Evolutionary conservation across 2,797 vertebrate species (phyloP).

Genomic region (Micromesistius poutassou): DNA sequence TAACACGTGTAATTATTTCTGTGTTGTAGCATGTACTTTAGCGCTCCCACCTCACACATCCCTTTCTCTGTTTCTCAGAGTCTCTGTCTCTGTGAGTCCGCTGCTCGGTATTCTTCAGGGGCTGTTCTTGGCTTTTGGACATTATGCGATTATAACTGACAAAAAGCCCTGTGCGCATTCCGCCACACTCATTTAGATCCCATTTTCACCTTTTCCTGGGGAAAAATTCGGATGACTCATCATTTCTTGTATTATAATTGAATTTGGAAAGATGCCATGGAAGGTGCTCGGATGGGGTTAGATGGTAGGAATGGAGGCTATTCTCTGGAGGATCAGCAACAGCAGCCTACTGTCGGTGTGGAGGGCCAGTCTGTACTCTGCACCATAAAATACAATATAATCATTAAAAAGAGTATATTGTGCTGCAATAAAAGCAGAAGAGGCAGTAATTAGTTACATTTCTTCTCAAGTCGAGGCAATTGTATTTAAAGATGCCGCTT

Average conservation of each 20-base stretch:
- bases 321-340: not conserved
- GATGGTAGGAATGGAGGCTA: not conserved
- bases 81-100: slow-evolving; percentile 25
- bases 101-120: slow-evolving; percentile 47
- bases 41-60: slow-evolving; percentile 27
- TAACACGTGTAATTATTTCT: too few relatives aligned
- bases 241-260: slow-evolving; percentile 68
- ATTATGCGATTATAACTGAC: slow-evolving; percentile 63
- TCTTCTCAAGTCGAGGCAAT: not conserved
- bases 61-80: slow-evolving; percentile 29
- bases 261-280: slow-evolving; percentile 49
- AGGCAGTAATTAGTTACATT: not conserved
- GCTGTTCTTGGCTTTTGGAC: slow-evolving; percentile 59
- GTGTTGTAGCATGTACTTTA: slow-evolving; percentile 14
- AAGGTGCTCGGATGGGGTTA: slow-evolving; percentile 37
- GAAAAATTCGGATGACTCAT: slow-evolving; percentile 66
- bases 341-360: not conserved
- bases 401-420: not conserved
- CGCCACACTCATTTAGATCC: slow-evolving; percentile 71
- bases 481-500: not conserved
- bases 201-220: slow-evolving; percentile 59
- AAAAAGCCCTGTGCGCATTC: slow-evolving; percentile 67
- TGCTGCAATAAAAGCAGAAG: not conserved
- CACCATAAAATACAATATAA: not conserved
- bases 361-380: not conserved